Base-by-base conservation (phyloP, 2,797 vertebrate genomes). In the Apodemus agrarius region DNA sequence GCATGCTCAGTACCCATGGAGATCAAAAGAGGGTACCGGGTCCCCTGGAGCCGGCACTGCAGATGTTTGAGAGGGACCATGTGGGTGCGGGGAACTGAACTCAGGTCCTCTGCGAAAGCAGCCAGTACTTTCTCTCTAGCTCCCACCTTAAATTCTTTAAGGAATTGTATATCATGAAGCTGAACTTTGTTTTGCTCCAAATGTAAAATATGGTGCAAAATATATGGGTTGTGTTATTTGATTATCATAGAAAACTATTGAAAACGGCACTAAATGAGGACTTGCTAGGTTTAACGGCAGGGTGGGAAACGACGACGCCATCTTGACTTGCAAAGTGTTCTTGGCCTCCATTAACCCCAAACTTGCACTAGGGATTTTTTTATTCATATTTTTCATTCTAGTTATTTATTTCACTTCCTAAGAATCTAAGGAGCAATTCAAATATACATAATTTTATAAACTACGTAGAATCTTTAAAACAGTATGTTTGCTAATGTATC, bases 131-230 rank as follows among this genome's bases (percentile, higher is more conserved):
- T n/a, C 31, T n/a, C 43, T 52, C 61, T 22, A 69, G 19, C 12
- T 16, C 40, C 40, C 31, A 93, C 95, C 59, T 78, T 94, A 88
- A 88, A 84, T 94, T 43, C 46, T 69, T 90, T 91, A 83, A 96
- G 81, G 40, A 89, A 92, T 40, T 78, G 57, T 19, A 1, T 63
- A 52, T 65, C 46, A 31, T 59, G 89, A 65, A 67, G 34, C 22
- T 52, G 14, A 90, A 29, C 92, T 90, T 37, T 90, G 75, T 92
- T 81, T 40, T 88, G 29, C 26, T 82, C 34, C 93, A 10, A 90
- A 74, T 67, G 29, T 46, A 16, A 95, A 91, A 34, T 43, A 59
- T n/a, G 79, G 1, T 67, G 31, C 52, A 78, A 94, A 72, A 83
- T 81, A 94, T 46, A 61, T 75, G 3, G 14, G 57, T 75, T 80